Evolutionary conservation across 2,888 invertebrate genomes (phyloP).

Genomic region (Philhelius pedissequus): DNA sequence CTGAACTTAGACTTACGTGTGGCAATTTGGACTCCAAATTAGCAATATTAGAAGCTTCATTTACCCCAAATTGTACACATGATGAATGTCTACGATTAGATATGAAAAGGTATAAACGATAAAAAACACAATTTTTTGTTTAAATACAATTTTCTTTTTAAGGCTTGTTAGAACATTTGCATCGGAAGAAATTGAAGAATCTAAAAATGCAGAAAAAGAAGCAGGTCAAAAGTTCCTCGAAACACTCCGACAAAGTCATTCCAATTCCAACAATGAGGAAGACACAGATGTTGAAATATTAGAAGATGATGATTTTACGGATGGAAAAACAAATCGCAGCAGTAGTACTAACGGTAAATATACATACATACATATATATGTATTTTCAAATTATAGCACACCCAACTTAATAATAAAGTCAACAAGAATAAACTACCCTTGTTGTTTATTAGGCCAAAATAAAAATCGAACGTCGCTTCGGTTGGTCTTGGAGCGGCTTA

Average conservation of each 20-base stretch:
- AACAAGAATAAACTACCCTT: not conserved
- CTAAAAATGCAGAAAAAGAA: constrained; percentile 69
- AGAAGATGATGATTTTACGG: constrained; percentile 6
- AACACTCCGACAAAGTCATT: constrained; percentile 69
- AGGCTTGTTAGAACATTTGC: constrained; percentile 52
- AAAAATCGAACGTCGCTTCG: constrained; percentile 66
- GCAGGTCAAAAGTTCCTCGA: constrained; percentile 71
- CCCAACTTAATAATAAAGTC: not conserved
- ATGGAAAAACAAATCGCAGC: not conserved
- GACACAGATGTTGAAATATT: constrained; percentile 45
- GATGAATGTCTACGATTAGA: constrained; percentile 69
- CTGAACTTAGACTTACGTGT: constrained; percentile 83
- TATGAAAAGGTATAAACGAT: constrained; percentile 67
- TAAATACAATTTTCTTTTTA: not conserved
- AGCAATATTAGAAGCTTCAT: constrained; percentile 83
- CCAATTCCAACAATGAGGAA: constrained; percentile 57
- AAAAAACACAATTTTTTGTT: not conserved
- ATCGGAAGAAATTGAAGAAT: constrained; percentile 40
- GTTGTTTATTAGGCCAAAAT: constrained; percentile 40
- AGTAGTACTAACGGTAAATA: not conserved
- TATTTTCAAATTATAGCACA: too few relatives aligned
- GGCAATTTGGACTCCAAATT: constrained; percentile 83
- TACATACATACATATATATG: too few relatives aligned
- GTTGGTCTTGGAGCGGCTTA: constrained; percentile 70
- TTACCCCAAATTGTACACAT: constrained; percentile 77